phyloP scores from a whole-genome alignment of 2,113 vertebrate genomes.

The Albula goreensis region DNA sequence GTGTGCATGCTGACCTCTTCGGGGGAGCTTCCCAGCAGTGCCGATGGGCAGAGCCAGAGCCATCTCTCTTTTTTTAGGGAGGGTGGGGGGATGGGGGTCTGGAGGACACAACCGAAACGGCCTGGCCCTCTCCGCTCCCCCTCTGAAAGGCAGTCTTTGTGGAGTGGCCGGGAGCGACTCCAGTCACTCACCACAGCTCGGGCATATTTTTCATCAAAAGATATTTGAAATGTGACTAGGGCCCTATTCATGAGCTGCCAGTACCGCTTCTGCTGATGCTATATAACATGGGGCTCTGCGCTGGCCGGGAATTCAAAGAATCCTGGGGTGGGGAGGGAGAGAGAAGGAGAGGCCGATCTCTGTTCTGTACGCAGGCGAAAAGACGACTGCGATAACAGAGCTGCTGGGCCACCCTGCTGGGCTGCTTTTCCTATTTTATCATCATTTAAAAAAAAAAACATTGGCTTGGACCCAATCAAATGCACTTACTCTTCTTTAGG shows the following conservation, averaged over 20 bases:
- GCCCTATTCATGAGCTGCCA: constrained; percentile 31
- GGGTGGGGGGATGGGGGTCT: background rate
- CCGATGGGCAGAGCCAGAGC: constrained; percentile 13
- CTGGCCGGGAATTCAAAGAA: constrained; percentile 23
- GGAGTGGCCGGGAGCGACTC: constrained; percentile 12
- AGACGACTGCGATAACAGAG: background rate
- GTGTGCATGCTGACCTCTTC: constrained; percentile 19
- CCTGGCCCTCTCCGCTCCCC: background rate
- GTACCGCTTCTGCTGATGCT: background rate
- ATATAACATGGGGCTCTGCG: background rate
- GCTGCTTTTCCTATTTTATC: background rate
- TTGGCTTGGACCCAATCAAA: too few relatives aligned
- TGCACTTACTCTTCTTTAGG: too few relatives aligned
- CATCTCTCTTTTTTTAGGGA: background rate
- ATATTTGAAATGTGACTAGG: constrained; percentile 31
- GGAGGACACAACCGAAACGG: constrained; percentile 12
- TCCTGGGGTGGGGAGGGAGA: constrained; percentile 12
- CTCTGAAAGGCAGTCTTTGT: constrained; percentile 33
- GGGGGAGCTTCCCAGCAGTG: constrained; percentile 16
- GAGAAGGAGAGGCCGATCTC: background rate
- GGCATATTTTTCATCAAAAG: constrained; percentile 34
- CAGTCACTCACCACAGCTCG: constrained; percentile 28
- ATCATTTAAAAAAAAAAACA: too few relatives aligned
- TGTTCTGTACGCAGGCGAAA: background rate
- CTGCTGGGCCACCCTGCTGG: background rate